These are phyloP conservation scores for Microhierax caerulescens DNA, from an alignment of 2,797 vertebrate genomes.

Conservation along the genomic window DNA sequence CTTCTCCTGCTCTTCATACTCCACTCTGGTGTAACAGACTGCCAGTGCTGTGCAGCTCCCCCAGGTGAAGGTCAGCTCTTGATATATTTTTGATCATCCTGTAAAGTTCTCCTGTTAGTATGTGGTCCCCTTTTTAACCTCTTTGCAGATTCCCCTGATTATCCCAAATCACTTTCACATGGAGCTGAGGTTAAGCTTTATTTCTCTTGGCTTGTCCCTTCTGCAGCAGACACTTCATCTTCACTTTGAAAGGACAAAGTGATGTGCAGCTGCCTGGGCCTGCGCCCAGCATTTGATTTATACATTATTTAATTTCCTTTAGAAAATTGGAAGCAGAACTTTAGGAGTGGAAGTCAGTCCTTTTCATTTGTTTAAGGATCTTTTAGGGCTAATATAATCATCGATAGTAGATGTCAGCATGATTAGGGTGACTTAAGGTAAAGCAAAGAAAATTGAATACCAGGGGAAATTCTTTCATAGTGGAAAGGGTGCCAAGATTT, in stretches of 20 bases:
- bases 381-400: slow-evolving; percentile 79
- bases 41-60: background rate
- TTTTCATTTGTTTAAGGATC: slow-evolving; percentile 83
- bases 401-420: slow-evolving; percentile 73
- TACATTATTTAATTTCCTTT: slow-evolving; percentile 93
- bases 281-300: slow-evolving; percentile 85
- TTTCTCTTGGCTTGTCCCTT: slow-evolving; percentile 87
- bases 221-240: slow-evolving; percentile 86
- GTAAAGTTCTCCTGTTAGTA: slow-evolving; percentile 69
- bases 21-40: rapidly evolving
- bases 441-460: slow-evolving; percentile 62
- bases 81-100: slow-evolving; percentile 28
- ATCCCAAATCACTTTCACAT: slow-evolving; percentile 90
- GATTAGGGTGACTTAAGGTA: slow-evolving; percentile 78
- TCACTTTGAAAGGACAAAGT: slow-evolving; percentile 86
- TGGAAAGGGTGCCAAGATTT: slow-evolving; percentile 22
- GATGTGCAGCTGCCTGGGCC: slow-evolving; percentile 84
- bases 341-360: slow-evolving; percentile 79
- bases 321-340: slow-evolving; percentile 85
- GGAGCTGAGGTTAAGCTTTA: slow-evolving; percentile 87
- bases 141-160: slow-evolving; percentile 78
- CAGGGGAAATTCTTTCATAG: background rate
- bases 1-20: background rate
- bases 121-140: slow-evolving; percentile 76
- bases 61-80: slow-evolving; percentile 52